Evolutionary conservation across 2,888 invertebrate species (phyloP), one percentile per base, ranked within the genome.

Genomic region (Drosophila mulleri): DNA sequence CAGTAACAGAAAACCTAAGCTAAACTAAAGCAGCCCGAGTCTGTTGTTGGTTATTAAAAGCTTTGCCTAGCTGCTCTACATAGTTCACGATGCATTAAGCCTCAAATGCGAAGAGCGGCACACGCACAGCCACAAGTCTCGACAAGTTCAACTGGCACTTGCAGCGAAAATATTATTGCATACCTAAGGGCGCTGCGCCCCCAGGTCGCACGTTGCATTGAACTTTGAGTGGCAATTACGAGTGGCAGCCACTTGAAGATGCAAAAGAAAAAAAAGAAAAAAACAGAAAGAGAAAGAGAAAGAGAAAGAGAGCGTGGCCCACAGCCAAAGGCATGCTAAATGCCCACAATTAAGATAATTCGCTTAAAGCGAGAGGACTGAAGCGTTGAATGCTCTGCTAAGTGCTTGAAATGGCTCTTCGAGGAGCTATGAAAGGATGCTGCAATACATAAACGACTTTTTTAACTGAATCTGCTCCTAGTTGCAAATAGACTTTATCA

Each of bases 281-380:
- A 20, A 18, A n/a, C n/a, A n/a, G n/a, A n/a, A n/a, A n/a, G n/a
- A n/a, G n/a, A 50, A 35, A 14, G 32, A n/a, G 5, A 6, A 5
- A 26, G 45, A 20, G n/a, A 50, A 29, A 29, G 6, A 37, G 16
- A 3, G 12, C 47, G 16, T 3, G 35, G 16, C 16, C 23, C 23
- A 29, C 29, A 48, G 48, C 48, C 48, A 54, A 29, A 35, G 18
- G 29, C 59, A 45, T 54, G 56, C 60, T 64, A 83, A 85, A 68
- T 72, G 81, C 72, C 72, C 64, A 67, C 83, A 86, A 84, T 88
- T 84, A 83, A 77, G 66, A 72, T 79, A 82, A 83, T 87, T 84
- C 81, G 72, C 75, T 41, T 60, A 62, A 35, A 42, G 37, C 5
- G 37, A 12, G 16, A 18, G 42, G 18, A 42, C 2, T 42, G 42